Base-by-base conservation (phyloP, 1,140 invertebrate species). In the Parapsyche elsis region DNA sequence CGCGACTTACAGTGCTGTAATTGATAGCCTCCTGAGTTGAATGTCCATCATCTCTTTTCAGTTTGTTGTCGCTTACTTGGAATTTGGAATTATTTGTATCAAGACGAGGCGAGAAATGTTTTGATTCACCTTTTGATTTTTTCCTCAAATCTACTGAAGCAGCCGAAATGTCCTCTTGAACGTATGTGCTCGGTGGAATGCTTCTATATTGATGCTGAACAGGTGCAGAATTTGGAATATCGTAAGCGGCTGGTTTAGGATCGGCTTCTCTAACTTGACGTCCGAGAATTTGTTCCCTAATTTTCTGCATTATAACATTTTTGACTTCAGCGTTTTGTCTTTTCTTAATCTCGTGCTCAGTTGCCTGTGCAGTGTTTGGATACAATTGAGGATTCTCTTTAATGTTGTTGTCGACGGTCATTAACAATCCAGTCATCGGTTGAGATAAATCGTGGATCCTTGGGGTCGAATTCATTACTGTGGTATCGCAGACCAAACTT, bases 281-380 rank as follows among this genome's bases (percentile, higher is more conserved):
- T 59, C 89, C 88, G 86, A 89, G 87, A 75, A 89, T 89, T 77
- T 89, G 88, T 70, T 89, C 88, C 80, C 88, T 78, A 74, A 89
- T 89, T 85, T 89, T 89, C 84, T 89, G 87, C 70, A 89, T 84
- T 26, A 89, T 89, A 19, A 87, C 85, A 82, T 88, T 86, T 84
- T 89, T 89, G 21, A 86, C 85, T 83, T 89, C 88, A 16, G 86
- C 85, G 53, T 70, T 59, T 9, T 70, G 64, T 24, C 30, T 49
- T 24, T 70, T 71, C 24, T 53, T 53, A n/a, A 19, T 12, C n/a
- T 70, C 87, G 87, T n/a, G 87, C 86, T 85, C 87, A 46, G 9
- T 24, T 45, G 10, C 14, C 1, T 2, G 86, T 78, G 86, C 87
- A 64, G 86, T 87, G 81, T 88, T 87, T 71, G 82, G 73, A 24